Base-by-base conservation (phyloP, 2,113 vertebrate genomes). In the Clarias magur region DNA sequence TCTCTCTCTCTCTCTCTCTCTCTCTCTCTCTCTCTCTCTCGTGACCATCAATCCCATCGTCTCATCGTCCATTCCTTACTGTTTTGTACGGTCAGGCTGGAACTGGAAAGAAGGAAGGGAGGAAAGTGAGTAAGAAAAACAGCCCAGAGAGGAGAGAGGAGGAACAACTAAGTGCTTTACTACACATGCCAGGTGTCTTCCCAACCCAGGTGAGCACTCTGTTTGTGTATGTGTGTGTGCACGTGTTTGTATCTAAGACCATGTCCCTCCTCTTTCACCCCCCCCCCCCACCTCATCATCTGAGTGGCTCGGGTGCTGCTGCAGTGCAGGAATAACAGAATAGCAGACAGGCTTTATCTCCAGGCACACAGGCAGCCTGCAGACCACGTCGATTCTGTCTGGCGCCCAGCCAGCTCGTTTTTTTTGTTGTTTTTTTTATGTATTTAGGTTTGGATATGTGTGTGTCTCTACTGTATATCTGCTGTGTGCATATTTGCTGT, bases 311-410 rank as follows among this genome's bases (percentile, higher is more conserved):
- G 60, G 86, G 59, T 85, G 80, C 73, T 87, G 79, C 86, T 88
- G 89, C 89, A 90, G 84, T 88, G 89, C 87, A 86, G 81, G 67
- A 90, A 88, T 86, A 88, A 90, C 82, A 75, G 65, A 90, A 90
- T 86, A 88, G 86, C 82, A 80, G 67, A 80, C 81, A 65, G 76
- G 42, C 76, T 83, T 73, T 86, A 73, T 83, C 54, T 48, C 79
- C 80, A 80, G 80, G 42, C 79, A 80, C 79, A 80, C 56, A 80
- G 57, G 79, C 60, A 25, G 68, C 57, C 57, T 60, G 38, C 79
- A 62, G 70, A 85, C 72, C 62, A 80, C 67, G 56, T 82, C 12
- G 54, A 87, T 73, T 85, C 87, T 75, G 7, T 88, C 72, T 78
- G 68, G 82, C 63, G 27, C 67, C 88, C 76, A 67, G 81, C 86